Evolutionary conservation across 2,113 vertebrate species (phyloP).

Genomic region (Zosterops borbonicus): DNA sequence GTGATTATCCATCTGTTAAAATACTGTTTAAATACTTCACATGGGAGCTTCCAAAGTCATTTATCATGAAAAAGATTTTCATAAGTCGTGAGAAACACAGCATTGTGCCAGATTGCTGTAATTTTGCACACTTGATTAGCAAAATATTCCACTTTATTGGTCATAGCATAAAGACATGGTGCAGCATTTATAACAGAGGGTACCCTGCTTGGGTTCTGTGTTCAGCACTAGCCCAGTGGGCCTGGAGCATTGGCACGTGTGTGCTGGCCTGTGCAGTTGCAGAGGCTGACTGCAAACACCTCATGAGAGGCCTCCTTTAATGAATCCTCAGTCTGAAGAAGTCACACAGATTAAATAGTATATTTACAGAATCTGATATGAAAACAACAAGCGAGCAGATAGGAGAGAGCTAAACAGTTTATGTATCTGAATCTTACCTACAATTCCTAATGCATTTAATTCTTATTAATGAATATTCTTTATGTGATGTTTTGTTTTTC

Average conservation of each 20-base stretch:
- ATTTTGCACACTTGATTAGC: background rate
- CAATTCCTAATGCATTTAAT: background rate
- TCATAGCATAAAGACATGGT: background rate
- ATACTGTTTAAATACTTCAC: conserved; percentile 39
- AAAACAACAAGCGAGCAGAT: background rate
- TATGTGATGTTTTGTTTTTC: background rate
- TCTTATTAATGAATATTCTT: background rate
- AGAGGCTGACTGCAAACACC: background rate
- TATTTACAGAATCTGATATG: background rate
- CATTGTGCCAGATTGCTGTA: background rate
- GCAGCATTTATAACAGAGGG: background rate
- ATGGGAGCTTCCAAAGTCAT: background rate
- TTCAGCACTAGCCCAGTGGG: background rate
- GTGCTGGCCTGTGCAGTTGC: accelerated
- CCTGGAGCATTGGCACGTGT: accelerated
- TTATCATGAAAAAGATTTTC: background rate
- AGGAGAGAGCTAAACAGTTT: background rate
- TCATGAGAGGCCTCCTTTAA: background rate
- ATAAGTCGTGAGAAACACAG: background rate
- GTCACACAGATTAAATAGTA: background rate
- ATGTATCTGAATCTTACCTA: background rate
- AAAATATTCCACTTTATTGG: background rate
- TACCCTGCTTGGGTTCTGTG: background rate
- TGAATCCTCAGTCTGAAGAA: background rate
- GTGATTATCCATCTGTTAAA: conserved; percentile 57